Evolutionary conservation across 1,140 invertebrate genomes (phyloP).

Genomic region (Panagrolaimus sp.): DNA sequence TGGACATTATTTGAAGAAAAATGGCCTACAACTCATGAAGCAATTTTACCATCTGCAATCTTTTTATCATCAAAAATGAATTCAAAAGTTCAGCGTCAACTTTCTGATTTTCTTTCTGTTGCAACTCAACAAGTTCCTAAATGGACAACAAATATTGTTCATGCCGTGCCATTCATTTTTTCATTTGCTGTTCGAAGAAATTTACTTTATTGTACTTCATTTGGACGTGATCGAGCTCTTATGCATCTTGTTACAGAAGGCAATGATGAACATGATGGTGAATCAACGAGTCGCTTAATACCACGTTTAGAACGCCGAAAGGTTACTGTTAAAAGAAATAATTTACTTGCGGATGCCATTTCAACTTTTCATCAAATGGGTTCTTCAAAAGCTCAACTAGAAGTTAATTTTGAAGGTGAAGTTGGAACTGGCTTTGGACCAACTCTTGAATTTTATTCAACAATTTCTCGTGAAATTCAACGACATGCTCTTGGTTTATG

Average conservation of each 20-base stretch:
- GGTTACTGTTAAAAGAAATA: conserved; percentile 44
- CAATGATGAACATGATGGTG: conserved; percentile 33
- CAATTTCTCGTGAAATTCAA: conserved; percentile 85
- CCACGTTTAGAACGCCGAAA: conserved; percentile 54
- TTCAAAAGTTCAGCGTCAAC: conserved; percentile 49
- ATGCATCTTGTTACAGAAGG: conserved; percentile 40
- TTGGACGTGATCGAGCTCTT: conserved; percentile 52
- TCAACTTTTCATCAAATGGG: conserved; percentile 37
- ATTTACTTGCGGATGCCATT: conserved; percentile 48
- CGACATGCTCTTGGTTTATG: conserved; percentile 83
- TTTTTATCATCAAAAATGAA: conserved; percentile 49
- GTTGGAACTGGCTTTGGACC: conserved; percentile 96
- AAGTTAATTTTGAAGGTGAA: conserved; percentile 60
- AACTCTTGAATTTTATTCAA: conserved; percentile 94
- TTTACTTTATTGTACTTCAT: conserved; percentile 53
- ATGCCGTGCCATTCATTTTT: conserved; percentile 46
- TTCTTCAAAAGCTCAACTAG: conserved; percentile 39
- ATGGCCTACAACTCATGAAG: conserved; percentile 38
- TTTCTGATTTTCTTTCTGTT: conserved; percentile 52
- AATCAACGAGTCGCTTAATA: conserved; percentile 38
- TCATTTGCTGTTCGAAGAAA: conserved; percentile 44
- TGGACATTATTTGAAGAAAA: conserved; percentile 73
- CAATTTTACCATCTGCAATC: conserved; percentile 33
- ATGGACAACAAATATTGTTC: conserved; percentile 50
- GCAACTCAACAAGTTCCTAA: conserved; percentile 52